Base-by-base conservation (phyloP, 2,888 invertebrate species). In the Aphodius granarius region DNA sequence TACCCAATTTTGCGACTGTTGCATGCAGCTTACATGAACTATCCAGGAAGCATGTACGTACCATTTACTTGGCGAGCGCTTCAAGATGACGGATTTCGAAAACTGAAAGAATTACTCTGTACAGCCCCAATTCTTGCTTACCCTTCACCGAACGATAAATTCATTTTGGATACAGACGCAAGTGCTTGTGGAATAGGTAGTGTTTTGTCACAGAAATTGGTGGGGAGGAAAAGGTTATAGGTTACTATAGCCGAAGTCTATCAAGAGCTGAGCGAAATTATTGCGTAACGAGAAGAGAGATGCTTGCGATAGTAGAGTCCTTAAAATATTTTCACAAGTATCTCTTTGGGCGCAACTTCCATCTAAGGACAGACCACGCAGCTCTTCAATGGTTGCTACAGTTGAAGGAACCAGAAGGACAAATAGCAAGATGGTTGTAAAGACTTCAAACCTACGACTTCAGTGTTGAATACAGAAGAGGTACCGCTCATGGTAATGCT, bases 391-490 rank as follows among this genome's bases (percentile, higher is more conserved):
- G 83, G 83, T 77, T 85, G 1, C 76, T 83, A 19, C 81, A 81
- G 21, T 83, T 85, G 23, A 81, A 83, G 70, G 81, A 82, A 71
- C 82, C 83, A 0, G 83, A 84, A 74, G 84, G 83, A 6, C 83
- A 85, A 68, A 73, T 84, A 3, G 84, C 83, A 15, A 76, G 83
- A 73, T 85, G 83, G 83, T 71, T 84, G 2, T 81, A 84, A 75
- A 72, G 78, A 23, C 23, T 23, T 4, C 23, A 23, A 23, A 23
- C 23, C 20, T 84, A 80, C 72, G 80, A 84, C 22, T 83, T 81
- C 63, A 73, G 80, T 9, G 79, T 83, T 5, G 63, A 80, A 20
- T 81, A 82, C 78, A 70, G 83, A 5, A 65, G 9, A 17, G 17
- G 65, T 5, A 3, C 5, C 3, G 5, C 4, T 5, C 65, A 65